These are phyloP conservation scores for Ammodytes dubius DNA, from an alignment of 2,113 vertebrate species.

Conservation along the genomic window DNA sequence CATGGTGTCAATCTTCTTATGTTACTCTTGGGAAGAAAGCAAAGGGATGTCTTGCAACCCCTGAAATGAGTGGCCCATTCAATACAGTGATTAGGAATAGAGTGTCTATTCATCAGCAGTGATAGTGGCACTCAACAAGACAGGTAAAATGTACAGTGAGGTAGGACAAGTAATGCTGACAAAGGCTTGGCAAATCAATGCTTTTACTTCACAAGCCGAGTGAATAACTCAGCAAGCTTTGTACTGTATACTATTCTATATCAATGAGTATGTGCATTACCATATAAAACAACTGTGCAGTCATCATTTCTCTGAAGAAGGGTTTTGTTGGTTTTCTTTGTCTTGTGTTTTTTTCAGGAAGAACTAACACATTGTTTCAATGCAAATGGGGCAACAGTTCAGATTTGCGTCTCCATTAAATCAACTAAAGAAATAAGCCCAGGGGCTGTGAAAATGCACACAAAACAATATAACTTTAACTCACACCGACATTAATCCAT, in stretches of 20 bases:
- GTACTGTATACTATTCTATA: neutral
- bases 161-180: conserved; percentile 47
- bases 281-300: neutral
- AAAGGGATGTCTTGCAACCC: conserved; percentile 55
- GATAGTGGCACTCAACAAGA: conserved; percentile 54
- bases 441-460: conserved; percentile 2
- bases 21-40: neutral
- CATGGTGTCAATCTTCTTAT: neutral
- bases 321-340: conserved; percentile 28
- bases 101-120: conserved; percentile 68
- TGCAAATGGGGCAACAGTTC: conserved; percentile 19
- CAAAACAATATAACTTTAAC: conserved; percentile 30
- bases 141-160: conserved; percentile 37
- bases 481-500: conserved; percentile 26
- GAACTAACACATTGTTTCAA: conserved; percentile 2
- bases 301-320: neutral
- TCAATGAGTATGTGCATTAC: neutral
- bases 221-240: conserved; percentile 35
- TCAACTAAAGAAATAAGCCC: conserved; percentile 28
- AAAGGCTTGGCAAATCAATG: conserved; percentile 45
- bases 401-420: conserved; percentile 46
- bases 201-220: conserved; percentile 35
- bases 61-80: conserved; percentile 61
- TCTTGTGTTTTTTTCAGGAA: conserved; percentile 27
- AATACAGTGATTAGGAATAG: conserved; percentile 66